phyloP scores from a whole-genome alignment of 2,888 invertebrate genomes.

The Epirrita christyi region DNA sequence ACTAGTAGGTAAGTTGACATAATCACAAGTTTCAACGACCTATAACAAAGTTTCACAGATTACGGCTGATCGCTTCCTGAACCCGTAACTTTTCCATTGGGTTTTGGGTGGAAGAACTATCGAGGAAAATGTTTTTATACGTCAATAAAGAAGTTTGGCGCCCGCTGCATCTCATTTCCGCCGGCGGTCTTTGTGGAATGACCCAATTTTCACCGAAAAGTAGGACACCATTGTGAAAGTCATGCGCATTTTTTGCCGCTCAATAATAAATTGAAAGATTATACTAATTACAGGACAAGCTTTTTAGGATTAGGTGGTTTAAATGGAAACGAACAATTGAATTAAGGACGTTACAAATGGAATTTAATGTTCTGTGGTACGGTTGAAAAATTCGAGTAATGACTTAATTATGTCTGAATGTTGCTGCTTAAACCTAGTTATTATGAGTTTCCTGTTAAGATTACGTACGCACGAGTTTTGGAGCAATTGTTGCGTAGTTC shows the following conservation, averaged over 20 bases:
- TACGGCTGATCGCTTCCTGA: slow-evolving; percentile 1
- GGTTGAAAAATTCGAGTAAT: slow-evolving; percentile 7
- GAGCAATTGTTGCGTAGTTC: background rate
- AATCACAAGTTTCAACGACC: slow-evolving; percentile 1
- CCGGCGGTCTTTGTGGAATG: slow-evolving; percentile 42
- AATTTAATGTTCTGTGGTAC: background rate
- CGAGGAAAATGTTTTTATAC: slow-evolving; percentile 14
- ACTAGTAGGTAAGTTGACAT: background rate
- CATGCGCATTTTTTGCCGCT: slow-evolving; percentile 39
- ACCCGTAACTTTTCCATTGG: background rate
- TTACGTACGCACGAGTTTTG: background rate
- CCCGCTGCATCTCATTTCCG: slow-evolving; percentile 57
- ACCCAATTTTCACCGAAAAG: slow-evolving; percentile 57
- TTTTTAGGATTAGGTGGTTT: slow-evolving; percentile 10
- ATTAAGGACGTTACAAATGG: slow-evolving; percentile 8
- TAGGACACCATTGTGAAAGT: slow-evolving; percentile 51
- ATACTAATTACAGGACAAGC: slow-evolving; percentile 18
- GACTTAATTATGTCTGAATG: slow-evolving; percentile 5
- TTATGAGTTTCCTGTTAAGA: no score
- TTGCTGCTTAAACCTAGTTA: background rate
- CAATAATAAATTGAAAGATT: slow-evolving; percentile 26
- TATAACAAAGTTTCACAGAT: slow-evolving; percentile 15
- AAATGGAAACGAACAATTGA: slow-evolving; percentile 17
- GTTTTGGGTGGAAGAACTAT: slow-evolving; percentile 19
- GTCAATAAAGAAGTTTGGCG: slow-evolving; percentile 38